phyloP scores from a whole-genome alignment of 64 coral and sea anemone species.

The Exaiptasia diaphana region DNA sequence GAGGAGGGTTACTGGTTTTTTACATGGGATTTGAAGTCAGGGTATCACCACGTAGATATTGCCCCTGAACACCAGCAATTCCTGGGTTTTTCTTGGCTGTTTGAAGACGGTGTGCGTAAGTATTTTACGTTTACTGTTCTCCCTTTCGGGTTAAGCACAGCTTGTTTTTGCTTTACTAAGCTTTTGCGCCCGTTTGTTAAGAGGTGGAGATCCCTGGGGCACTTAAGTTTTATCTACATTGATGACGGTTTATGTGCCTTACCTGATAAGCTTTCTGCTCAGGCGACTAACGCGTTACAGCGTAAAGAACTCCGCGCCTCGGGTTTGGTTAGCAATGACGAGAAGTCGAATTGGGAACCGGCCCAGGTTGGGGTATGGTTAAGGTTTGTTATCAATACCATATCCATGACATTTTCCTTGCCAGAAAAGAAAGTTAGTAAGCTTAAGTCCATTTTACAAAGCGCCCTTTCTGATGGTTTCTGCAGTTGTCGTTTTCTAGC shows the following conservation, averaged over 20 bases:
- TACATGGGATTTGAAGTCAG: conserved; percentile 29
- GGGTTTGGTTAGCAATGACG: conserved; percentile 12
- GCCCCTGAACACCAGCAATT: not conserved
- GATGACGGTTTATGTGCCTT: conserved; percentile 8
- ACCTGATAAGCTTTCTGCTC: conserved; percentile 8
- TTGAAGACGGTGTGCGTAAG: not conserved
- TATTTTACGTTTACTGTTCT: conserved; percentile 46
- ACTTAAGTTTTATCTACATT: conserved; percentile 1
- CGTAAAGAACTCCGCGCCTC: conserved; percentile 22
- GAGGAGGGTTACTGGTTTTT: conserved; percentile 16
- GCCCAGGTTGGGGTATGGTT: conserved; percentile 30
- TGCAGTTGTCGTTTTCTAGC: not conserved
- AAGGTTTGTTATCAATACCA: conserved; percentile 23
- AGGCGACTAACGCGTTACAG: conserved; percentile 16
- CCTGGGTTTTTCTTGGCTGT: conserved; percentile 20
- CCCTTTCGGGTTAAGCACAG: conserved; percentile 4
- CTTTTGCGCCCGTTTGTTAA: conserved; percentile 32
- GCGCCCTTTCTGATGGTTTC: not conserved
- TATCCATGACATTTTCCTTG: not conserved
- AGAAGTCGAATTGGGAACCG: conserved; percentile 34
- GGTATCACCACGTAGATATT: conserved; percentile 39
- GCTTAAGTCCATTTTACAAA: not conserved
- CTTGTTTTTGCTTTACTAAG: conserved; percentile 8
- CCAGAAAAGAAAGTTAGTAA: not conserved
- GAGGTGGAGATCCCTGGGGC: conserved; percentile 17